phyloP scores from a whole-genome alignment of 1,140 invertebrate genomes.

The Drosophila pallidifrons region DNA sequence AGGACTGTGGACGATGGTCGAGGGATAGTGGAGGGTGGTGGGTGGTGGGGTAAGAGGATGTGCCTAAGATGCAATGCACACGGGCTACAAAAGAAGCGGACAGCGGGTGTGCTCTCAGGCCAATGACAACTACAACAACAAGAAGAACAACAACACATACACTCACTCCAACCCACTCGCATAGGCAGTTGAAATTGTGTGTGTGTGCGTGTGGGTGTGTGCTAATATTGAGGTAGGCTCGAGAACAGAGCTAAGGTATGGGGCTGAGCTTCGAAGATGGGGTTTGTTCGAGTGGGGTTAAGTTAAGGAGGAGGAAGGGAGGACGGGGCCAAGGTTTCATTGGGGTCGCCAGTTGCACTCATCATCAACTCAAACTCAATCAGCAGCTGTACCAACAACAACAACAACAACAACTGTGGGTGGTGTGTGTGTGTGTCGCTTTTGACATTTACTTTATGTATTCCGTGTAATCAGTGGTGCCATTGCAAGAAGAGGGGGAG shows the following conservation, averaged over 20 bases:
- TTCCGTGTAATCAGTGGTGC: conserved; percentile 69
- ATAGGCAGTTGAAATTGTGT: conserved; percentile 30
- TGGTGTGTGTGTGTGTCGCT: conserved; percentile 63
- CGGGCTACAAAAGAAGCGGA: conserved; percentile 72
- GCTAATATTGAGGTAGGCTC: conserved; percentile 81
- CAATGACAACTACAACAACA: conserved; percentile 30
- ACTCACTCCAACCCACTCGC: conserved; percentile 9
- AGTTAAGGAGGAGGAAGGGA: neutral
- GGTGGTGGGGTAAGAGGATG: neutral
- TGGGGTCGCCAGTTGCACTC: conserved; percentile 70
- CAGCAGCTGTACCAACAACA: conserved; percentile 58
- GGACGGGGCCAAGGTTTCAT: conserved; percentile 19
- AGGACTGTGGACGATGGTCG: neutral
- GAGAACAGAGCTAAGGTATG: conserved; percentile 11
- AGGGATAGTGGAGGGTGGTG: neutral
- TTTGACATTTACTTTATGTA: conserved; percentile 83
- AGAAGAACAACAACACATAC: conserved; percentile 20
- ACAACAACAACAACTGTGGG: neutral
- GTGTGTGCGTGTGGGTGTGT: conserved; percentile 12
- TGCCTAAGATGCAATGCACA: conserved; percentile 53
- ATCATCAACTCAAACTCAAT: conserved; percentile 81
- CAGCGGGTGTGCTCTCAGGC: conserved; percentile 42
- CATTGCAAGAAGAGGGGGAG: conserved; percentile 10
- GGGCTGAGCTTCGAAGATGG: conserved; percentile 3
- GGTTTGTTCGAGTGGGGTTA: conserved; percentile 4